Evolutionary conservation across 2,113 vertebrate genomes (phyloP), one percentile per base, ranked within the genome.

Genomic region (Atlantisia rogersi): DNA sequence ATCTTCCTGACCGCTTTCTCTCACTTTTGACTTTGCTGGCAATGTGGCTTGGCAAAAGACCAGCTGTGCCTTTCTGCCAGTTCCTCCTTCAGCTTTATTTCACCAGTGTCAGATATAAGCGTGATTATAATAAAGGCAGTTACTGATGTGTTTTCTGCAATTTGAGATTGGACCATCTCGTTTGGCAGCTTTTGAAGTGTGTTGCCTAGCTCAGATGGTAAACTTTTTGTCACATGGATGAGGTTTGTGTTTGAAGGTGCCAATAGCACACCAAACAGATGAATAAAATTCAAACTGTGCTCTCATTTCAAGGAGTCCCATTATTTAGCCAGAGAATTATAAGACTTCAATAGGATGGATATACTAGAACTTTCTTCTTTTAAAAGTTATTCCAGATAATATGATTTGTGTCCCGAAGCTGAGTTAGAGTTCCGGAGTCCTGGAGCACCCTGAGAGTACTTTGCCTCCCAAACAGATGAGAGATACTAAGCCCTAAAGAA

Each of bases 121-220:
- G 35, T 75, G 68, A 67, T 87, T 71, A 78, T 5, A 77, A 7
- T 29, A 60, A 82, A 58, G 62, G 70, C 44, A 73, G 24, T 68
- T 90, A 60, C 50, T 73, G 89, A 87, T 87, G 12, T 22, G 58
- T 89, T 89, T 94, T 80, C 82, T 94, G 77, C 37, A 68, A 71
- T 94, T 92, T 64, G 89, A 90, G 39, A 79, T 28, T 75, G 74
- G 48, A 73, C 39, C 28, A 21, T 70, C 48, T 74, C 20, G 74
- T 73, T 69, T 91, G 88, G 86, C 59, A 90, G 55, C 52, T 80
- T 88, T 69, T 55, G 48, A 62, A 90, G 12, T 20, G 11, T 25
- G 32, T 40, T 85, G 15, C 40, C 50, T 88, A 19, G 25, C n/a
- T 88, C 55, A 77, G 31, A 55, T 37, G 28, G 52, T 58, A 78